phyloP scores from a whole-genome alignment of 2,888 invertebrate genomes.

The Hyposoter dolosus region DNA sequence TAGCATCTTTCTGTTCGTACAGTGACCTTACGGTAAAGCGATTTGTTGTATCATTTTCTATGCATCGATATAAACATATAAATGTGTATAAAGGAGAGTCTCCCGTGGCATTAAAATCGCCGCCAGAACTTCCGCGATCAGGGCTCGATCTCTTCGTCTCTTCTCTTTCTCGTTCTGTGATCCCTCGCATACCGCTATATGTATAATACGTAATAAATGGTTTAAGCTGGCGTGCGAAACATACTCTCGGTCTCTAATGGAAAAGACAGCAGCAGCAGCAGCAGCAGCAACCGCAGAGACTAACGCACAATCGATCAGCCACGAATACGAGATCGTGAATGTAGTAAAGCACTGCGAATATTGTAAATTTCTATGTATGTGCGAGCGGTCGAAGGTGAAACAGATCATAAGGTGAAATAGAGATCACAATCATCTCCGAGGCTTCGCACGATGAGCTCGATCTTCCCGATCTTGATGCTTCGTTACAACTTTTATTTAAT shows the following conservation, averaged over 20 bases:
- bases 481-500: slow-evolving; percentile 6
- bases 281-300: slow-evolving; percentile 18
- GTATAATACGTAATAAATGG: slow-evolving; percentile 42
- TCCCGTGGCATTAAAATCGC: slow-evolving; percentile 67
- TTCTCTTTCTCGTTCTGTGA: slow-evolving; percentile 31
- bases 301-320: slow-evolving; percentile 70
- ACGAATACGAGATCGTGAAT: slow-evolving; percentile 65
- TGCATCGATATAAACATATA: slow-evolving; percentile 25
- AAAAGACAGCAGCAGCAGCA: slow-evolving; percentile 23
- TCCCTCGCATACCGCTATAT: neutral
- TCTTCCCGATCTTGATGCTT: slow-evolving; percentile 8
- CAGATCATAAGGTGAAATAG: slow-evolving; percentile 33
- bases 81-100: slow-evolving; percentile 23
- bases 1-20: slow-evolving; percentile 38
- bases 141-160: slow-evolving; percentile 52
- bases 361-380: slow-evolving; percentile 1
- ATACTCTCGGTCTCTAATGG: slow-evolving; percentile 61
- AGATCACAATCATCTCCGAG: slow-evolving; percentile 58
- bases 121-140: slow-evolving; percentile 65
- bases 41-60: slow-evolving; percentile 8
- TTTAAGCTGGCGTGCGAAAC: slow-evolving; percentile 56
- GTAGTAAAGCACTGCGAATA: too few species aligned
- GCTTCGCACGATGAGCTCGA: slow-evolving; percentile 40
- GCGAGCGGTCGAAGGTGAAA: slow-evolving; percentile 66
- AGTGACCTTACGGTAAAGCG: slow-evolving; percentile 48